Evolutionary conservation across 2,797 vertebrate genomes (phyloP).

Genomic region (Potorous gilbertii): DNA sequence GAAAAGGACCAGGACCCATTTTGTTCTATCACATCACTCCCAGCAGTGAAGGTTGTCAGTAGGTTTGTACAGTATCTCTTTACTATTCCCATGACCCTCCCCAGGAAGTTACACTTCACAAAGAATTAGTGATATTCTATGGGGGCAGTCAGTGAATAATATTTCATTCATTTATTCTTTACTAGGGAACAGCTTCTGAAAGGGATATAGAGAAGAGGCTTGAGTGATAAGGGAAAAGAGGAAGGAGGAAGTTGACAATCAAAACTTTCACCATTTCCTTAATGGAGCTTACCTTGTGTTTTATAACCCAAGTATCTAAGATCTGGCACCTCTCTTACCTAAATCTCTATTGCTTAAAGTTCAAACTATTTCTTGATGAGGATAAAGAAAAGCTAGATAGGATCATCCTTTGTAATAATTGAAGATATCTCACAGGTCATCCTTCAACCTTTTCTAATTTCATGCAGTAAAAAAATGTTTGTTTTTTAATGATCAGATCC

Average conservation of each 20-base stretch:
- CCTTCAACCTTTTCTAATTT: slow-evolving; percentile 36
- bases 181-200: background rate
- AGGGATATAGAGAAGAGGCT: background rate
- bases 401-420: slow-evolving; percentile 28
- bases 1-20: background rate
- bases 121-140: background rate
- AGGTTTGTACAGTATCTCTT: background rate
- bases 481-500: background rate
- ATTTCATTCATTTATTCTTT: background rate
- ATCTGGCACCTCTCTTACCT: slow-evolving; percentile 37
- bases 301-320: slow-evolving; percentile 16
- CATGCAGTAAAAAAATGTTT: slow-evolving; percentile 3
- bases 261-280: background rate
- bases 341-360: slow-evolving; percentile 52
- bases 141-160: background rate
- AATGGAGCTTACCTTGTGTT: slow-evolving; percentile 1
- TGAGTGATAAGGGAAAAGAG: background rate
- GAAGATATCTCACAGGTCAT: slow-evolving; percentile 36
- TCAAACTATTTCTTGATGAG: slow-evolving; percentile 46
- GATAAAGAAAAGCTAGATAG: background rate
- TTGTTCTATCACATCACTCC: background rate
- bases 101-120: background rate
- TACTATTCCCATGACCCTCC: background rate
- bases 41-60: background rate
- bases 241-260: background rate